Evolutionary conservation across 2,797 vertebrate genomes (phyloP).

Genomic region (Ptychadena robeensis): DNA sequence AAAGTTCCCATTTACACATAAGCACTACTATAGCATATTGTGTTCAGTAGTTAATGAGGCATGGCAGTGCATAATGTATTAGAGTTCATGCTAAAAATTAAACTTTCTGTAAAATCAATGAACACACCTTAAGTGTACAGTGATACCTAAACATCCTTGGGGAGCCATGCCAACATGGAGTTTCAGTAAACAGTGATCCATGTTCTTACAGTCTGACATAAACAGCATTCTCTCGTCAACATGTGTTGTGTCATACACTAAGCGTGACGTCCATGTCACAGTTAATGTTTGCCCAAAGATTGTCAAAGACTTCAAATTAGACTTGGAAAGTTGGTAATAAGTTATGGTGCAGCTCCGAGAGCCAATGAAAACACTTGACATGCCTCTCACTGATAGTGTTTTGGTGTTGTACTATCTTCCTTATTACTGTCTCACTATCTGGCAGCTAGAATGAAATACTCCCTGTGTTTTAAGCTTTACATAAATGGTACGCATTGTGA

Average conservation of each 20-base stretch:
- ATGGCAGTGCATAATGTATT: no score
- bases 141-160: not conserved
- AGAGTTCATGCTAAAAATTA: no score
- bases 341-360: not conserved
- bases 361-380: conserved; percentile 52
- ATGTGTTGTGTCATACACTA: conserved; percentile 8
- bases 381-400: conserved; percentile 38
- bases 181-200: conserved; percentile 1
- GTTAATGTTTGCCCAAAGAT: conserved; percentile 26
- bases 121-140: no score
- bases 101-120: not conserved
- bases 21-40: no score
- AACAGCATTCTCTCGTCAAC: not conserved
- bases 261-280: conserved; percentile 25
- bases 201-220: conserved; percentile 6
- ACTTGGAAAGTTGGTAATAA: conserved; percentile 39
- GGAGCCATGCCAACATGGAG: not conserved
- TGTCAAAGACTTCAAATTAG: conserved; percentile 30
- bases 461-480: conserved; percentile 46
- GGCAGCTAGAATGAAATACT: conserved; percentile 36
- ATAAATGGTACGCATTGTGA: conserved; percentile 48
- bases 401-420: conserved; percentile 55
- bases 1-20: no score
- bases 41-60: no score
- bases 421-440: conserved; percentile 55